Evolutionary conservation across 2,113 vertebrate genomes (phyloP).

Genomic region (Castor canadensis): DNA sequence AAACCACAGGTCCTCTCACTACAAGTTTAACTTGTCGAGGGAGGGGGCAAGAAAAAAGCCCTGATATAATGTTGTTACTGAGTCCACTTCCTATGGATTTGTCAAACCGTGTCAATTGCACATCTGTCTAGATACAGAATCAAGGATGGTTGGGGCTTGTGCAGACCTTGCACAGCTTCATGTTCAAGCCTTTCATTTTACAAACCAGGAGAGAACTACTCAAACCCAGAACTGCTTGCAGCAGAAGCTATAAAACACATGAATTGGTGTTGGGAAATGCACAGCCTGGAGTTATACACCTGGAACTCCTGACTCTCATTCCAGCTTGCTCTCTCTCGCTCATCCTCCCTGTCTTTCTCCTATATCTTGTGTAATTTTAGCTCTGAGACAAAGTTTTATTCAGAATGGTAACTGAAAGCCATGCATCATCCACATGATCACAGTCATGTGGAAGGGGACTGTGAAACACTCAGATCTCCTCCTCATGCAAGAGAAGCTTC

Average conservation of each 20-base stretch:
- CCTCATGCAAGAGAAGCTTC: not conserved
- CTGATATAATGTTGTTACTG: not conserved
- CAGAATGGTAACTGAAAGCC: not conserved
- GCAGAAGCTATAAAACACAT: not conserved
- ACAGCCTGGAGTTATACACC: not conserved
- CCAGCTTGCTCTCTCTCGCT: not conserved
- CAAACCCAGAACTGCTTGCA: accelerated
- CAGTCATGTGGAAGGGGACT: not conserved
- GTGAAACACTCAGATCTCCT: not conserved
- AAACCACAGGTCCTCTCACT: not conserved
- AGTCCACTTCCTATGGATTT: not conserved
- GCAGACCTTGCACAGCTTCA: not conserved
- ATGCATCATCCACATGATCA: not conserved
- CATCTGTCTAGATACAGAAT: not conserved
- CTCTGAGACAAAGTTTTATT: not conserved
- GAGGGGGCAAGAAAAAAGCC: not conserved
- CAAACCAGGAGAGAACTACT: not conserved
- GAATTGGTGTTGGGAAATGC: no score
- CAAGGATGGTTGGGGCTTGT: not conserved
- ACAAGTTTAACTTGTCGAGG: not conserved
- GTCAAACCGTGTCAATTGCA: not conserved
- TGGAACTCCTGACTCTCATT: not conserved
- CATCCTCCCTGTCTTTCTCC: not conserved
- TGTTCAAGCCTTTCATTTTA: not conserved
- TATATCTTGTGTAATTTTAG: not conserved